Conservation (phyloP, 2,113 vertebrate genomes). For the Engraulis encrasicolus region DNA sequence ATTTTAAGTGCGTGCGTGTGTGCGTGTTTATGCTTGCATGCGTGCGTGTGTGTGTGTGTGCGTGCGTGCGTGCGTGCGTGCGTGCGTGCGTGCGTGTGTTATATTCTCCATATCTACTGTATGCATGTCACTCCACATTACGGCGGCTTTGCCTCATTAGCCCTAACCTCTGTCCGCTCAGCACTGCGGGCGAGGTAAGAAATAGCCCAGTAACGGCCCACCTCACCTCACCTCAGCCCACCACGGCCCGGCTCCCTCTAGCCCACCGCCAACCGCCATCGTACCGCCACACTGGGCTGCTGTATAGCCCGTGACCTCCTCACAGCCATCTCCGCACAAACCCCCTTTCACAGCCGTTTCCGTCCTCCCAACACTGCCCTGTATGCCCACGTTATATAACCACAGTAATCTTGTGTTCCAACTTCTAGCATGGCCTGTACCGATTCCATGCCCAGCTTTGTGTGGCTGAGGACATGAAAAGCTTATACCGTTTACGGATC, state of each 20-base stretch:
- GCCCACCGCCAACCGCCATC: no score
- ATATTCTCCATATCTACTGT: background rate
- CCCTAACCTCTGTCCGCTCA: background rate
- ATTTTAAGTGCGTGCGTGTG: background rate
- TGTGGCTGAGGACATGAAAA: background rate
- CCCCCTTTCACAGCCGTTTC: background rate
- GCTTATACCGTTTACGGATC: no score
- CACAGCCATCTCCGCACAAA: background rate
- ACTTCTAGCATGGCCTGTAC: slow-evolving; percentile 1
- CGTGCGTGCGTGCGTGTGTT: background rate
- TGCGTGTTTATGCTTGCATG: background rate
- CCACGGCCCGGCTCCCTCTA: background rate
- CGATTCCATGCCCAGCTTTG: background rate
- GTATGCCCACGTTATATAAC: background rate
- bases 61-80: background rate
- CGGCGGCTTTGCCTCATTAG: background rate
- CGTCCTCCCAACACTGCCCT: background rate
- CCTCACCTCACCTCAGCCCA: background rate
- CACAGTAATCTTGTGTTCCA: background rate
- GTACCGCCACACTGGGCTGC: background rate
- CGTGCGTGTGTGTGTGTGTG: background rate
- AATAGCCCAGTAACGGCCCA: background rate
- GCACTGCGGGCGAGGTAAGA: background rate
- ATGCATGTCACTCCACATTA: background rate
- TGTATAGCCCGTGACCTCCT: background rate